Base-by-base conservation (phyloP, 2,888 invertebrate genomes). In the Andricus curvator region DNA sequence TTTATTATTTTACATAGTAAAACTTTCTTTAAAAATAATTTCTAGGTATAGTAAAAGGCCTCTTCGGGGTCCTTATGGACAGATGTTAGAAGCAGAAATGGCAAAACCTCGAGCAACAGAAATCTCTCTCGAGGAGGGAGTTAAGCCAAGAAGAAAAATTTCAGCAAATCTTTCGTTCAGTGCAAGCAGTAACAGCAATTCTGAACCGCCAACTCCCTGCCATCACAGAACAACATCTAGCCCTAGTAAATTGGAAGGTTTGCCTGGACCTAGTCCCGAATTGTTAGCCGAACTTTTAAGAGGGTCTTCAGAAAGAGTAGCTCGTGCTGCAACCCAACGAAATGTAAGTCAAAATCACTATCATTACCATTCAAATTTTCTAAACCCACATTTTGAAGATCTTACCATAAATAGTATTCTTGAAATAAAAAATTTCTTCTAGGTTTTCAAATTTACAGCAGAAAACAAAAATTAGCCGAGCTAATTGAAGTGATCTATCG, bases 61-160 rank as follows among this genome's bases (percentile, higher is more conserved):
- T 0, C 92, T 96, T 11, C 94, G 96, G 22, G 96, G 96, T 1
- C 96, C 96, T 0, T 96, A 96, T 87, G 96, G 96, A 0, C 96
- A 96, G 91, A 96, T 96, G 96, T 92, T 96, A 41, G 96, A 96
- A 89, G 96, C 96, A 0, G 96, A 96, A 93, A 96, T 96, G 95
- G 96, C 96, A 82, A 96, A 96, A 88, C 95, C 96, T 0, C 95
- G 94, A 85, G 88, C 92, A 13, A 90, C 93, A 11, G 89, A 91
- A 79, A 87, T 91, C 80, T 87, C 88, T 22, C 87, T 91, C 66
- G 89, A 90, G 64, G 89, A 91, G 78, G 86, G 88, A 80, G 85
- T 90, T 62, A 87, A 91, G 80, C 95, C 95, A 67, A 93, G 94
- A 87, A 93, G 95, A 67, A 95, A 95, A 91, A 94, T 94, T 70